Base-by-base conservation (phyloP, 2,113 vertebrate genomes). In the Oxygymnocypris stewartii region DNA sequence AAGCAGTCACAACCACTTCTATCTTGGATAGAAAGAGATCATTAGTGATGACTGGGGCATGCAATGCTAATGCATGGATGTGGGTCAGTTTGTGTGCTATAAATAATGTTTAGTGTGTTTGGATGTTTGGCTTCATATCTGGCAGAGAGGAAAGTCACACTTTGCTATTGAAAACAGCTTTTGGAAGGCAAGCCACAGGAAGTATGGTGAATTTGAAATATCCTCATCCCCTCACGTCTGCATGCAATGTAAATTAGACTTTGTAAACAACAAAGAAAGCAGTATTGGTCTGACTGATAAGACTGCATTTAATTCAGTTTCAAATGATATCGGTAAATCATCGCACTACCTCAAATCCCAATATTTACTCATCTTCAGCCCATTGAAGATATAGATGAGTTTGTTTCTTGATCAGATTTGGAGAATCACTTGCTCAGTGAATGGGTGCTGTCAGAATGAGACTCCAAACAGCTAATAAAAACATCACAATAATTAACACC, bases 11-110 rank as follows among this genome's bases (percentile, higher is more conserved):
- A 67, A 49, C 79, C 54, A 79, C 23, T 79, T 59, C 51, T 79
- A 67, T 35, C 44, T 51, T 7, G 44, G 44, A 37, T 82, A 51
- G 63, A 71, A 67, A 82, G 63, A 82, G 42, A 82, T 82, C 42
- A 82, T 82, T 82, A 69, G 81, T 51, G 28, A 31, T 0, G 61
- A 82, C 63, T 71, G 16, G 25, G 44, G 61, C 42, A 82, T 67
- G 28, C 81, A 51, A 51, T 71, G 81, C 63, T 82, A 63, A 82
- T 71, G 81, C 44, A 82, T 71, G 81, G 28, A 82, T 82, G 31
- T 71, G 65, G 81, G 65, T 69, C 81, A 71, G 81, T 51, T 71
- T 82, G 81, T 82, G 42, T 49, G 23, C 81, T 82, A 82, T 82
- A 82, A 82, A 82, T 71, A 82, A 35, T 51, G 25, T 47, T 63